Evolutionary conservation across 2,888 invertebrate genomes (phyloP), one percentile per base, ranked within the genome.

Genomic region (Hydroisotoma schaefferi): DNA sequence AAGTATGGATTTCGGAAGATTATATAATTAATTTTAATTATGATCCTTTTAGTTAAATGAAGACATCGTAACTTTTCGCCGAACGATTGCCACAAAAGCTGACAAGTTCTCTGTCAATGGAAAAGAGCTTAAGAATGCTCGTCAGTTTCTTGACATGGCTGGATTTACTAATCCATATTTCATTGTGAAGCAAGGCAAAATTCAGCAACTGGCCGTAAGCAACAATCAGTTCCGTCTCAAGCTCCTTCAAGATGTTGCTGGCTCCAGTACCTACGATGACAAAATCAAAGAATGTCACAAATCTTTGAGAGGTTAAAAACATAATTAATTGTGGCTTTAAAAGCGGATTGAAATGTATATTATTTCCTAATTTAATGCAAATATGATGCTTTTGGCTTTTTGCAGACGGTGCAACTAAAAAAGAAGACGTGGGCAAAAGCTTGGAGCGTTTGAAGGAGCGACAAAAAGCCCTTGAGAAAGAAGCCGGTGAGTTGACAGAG

Each of bases 121-220:
- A 2, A 65, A 67, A 47, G 59, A 61, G 23, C 22, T 66, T 2
- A 8, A 27, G 2, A 55, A 61, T 26, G 60, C 60, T 2, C 58
- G 60, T 25, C 47, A 61, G 44, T 67, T 66, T 55, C 47, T 70
- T 26, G 62, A 64, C 8, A 10, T 52, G 2, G 69, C 66, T 18
- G 69, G 69, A 1, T 62, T 70, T 28, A 61, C 58, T 2, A 70
- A 64, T 48, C 66, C 69, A 1, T 70, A 70, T 43, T 67, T 61
- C 26, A 59, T 66, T 10, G 62, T 70, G 1, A 64, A 66, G 23
- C 69, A 70, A 59, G 69, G 69, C 2, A 67, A 62, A 44, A 57
- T 69, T 26, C 47, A 49, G 27, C 55, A 62, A 23, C 33, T 70
- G 25, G 63, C 67, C 2, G 10, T 57, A 2, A 59, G 57, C 2